Percentiles rank a stretch among this genome's conserved stretches.
These are phyloP conservation scores for Melopsittacus undulatus DNA, from an alignment of 2,797 vertebrate genomes.

Conservation along the genomic window DNA sequence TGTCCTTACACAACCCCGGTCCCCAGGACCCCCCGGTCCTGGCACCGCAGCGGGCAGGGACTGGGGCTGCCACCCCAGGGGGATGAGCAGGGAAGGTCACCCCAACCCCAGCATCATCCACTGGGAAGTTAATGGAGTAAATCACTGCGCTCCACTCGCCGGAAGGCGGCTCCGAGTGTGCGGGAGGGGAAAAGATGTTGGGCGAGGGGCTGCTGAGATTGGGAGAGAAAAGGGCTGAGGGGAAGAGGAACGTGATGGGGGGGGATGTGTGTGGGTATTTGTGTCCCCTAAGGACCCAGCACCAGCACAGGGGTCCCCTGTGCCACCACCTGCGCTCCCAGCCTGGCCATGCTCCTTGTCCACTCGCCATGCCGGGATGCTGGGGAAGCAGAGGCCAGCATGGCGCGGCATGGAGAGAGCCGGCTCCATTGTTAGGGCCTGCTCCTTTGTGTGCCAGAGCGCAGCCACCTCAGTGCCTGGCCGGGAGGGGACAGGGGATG, in stretches of 20 bases:
- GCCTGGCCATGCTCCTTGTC: neutral
- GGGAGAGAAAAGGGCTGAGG: neutral
- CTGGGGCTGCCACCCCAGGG: neutral
- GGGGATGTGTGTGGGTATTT: rapidly evolving
- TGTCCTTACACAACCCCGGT: conserved; percentile 32
- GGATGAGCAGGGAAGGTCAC: conserved; percentile 32
- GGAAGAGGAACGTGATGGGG: rapidly evolving
- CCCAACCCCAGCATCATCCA: neutral
- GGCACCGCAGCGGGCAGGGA: neutral
- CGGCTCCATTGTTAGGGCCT: conserved; percentile 15
- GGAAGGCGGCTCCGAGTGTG: neutral
- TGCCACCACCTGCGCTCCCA: rapidly evolving
- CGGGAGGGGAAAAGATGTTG: neutral
- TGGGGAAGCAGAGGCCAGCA: neutral
- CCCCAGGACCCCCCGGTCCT: neutral
- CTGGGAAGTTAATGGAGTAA: neutral
- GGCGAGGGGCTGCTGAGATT: neutral
- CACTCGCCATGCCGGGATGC: neutral
- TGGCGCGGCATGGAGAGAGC: neutral
- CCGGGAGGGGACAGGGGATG: neutral
- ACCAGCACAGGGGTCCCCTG: rapidly evolving
- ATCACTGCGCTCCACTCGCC: neutral
- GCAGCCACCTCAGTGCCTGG: neutral
- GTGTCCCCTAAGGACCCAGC: neutral
- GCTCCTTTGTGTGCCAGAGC: neutral